Evolutionary conservation across 2,113 vertebrate species (phyloP).

Genomic region (Lophius piscatorius): DNA sequence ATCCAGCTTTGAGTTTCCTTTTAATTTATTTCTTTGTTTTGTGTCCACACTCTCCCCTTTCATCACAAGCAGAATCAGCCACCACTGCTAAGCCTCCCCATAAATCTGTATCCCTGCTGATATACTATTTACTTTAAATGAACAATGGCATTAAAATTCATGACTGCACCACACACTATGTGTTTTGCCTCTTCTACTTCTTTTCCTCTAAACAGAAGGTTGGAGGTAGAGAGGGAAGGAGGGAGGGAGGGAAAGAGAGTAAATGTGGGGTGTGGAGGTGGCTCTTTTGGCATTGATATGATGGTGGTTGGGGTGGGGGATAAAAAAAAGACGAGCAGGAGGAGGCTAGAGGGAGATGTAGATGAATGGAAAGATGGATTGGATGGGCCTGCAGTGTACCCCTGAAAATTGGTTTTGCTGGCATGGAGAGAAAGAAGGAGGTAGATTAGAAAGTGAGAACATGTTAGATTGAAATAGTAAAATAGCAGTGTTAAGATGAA

Average conservation of each 20-base stretch:
- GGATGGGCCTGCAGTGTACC: constrained; percentile 71
- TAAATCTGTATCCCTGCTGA: constrained; percentile 56
- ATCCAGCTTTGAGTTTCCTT: constrained; percentile 46
- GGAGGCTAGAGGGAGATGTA: constrained; percentile 32
- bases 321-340: constrained; percentile 22
- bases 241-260: constrained; percentile 15
- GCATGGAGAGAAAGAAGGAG: constrained; percentile 12
- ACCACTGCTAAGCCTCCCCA: constrained; percentile 12
- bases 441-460: constrained; percentile 14
- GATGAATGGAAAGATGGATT: constrained; percentile 56
- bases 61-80: constrained; percentile 27
- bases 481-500: constrained; percentile 36
- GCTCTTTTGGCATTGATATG: constrained; percentile 64
- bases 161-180: constrained; percentile 65
- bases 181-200: constrained; percentile 27
- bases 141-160: constrained; percentile 77
- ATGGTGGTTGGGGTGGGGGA: constrained; percentile 19
- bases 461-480: constrained; percentile 11
- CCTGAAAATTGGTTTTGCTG: constrained; percentile 78
- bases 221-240: constrained; percentile 35
- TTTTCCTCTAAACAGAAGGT: constrained; percentile 32
- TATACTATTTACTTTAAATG: constrained; percentile 58
- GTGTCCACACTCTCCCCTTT: constrained; percentile 2
- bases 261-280: constrained; percentile 13
- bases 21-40: constrained; percentile 61